These are phyloP conservation scores for Gastrophryne carolinensis DNA, from an alignment of 2,797 vertebrate species.

Conservation along the genomic window DNA sequence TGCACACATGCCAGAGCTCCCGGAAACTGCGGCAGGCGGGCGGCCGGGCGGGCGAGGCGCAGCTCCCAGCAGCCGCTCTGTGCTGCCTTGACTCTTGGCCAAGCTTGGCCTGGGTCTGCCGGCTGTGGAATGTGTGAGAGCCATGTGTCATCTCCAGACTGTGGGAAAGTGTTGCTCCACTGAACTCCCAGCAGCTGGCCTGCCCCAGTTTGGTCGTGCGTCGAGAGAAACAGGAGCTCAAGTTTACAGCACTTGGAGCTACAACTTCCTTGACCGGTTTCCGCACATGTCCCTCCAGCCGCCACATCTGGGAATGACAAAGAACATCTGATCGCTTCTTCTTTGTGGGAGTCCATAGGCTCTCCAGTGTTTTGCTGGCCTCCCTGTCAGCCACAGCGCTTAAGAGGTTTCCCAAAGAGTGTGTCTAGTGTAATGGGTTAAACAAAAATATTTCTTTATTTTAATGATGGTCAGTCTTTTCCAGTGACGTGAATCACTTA, in stretches of 20 bases:
- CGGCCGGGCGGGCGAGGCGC: slow-evolving; percentile 22
- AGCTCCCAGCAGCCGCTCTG: slow-evolving; percentile 62
- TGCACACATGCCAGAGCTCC: slow-evolving; percentile 24
- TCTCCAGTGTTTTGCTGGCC: slow-evolving; percentile 39
- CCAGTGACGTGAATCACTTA: no score
- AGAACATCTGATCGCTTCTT: slow-evolving; percentile 58
- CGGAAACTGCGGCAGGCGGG: slow-evolving; percentile 3
- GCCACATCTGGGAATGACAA: slow-evolving; percentile 56
- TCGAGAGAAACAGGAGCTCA: slow-evolving; percentile 81
- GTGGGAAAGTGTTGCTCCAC: slow-evolving; percentile 98
- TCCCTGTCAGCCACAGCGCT: slow-evolving; percentile 31
- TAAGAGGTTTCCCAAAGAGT: slow-evolving; percentile 13
- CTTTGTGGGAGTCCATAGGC: slow-evolving; percentile 51
- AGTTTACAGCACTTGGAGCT: slow-evolving; percentile 75
- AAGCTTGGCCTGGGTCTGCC: slow-evolving; percentile 75
- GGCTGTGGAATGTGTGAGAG: slow-evolving; percentile 95
- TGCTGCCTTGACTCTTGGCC: slow-evolving; percentile 74
- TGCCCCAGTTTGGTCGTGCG: slow-evolving; percentile 74
- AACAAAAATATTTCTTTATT: slow-evolving; percentile 15
- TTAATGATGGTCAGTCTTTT: no score
- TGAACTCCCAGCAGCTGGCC: slow-evolving; percentile 85
- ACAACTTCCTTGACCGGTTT: slow-evolving; percentile 73
- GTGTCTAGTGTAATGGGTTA: slow-evolving; percentile 22
- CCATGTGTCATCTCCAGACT: slow-evolving; percentile 97
- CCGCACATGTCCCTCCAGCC: slow-evolving; percentile 60